phyloP scores from a whole-genome alignment of 1,140 invertebrate species.

The Drosophila eugracilis region DNA sequence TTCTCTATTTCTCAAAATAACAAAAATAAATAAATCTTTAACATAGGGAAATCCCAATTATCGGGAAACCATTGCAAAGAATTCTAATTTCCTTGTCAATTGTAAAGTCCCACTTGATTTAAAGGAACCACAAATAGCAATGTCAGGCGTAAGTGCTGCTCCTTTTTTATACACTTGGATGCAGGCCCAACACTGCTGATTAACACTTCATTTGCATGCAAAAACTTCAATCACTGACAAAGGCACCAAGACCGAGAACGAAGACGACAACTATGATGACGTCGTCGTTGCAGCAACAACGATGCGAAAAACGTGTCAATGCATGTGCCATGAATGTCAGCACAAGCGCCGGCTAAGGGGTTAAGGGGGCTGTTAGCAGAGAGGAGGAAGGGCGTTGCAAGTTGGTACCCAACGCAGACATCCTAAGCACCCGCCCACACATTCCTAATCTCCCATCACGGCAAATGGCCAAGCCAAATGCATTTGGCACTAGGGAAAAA shows the following conservation, averaged over 20 bases:
- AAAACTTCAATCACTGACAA: slow-evolving; percentile 41
- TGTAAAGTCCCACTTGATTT: background rate
- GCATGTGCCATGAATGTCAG: slow-evolving; percentile 56
- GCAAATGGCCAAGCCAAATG: slow-evolving; percentile 6
- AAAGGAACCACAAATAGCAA: background rate
- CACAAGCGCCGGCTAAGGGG: slow-evolving; percentile 11
- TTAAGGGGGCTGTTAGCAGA: background rate
- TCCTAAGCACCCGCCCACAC: slow-evolving; percentile 5
- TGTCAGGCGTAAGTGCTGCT: background rate
- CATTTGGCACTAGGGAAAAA: background rate
- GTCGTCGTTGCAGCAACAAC: slow-evolving; percentile 23
- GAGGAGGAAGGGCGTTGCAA: background rate
- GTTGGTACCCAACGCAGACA: slow-evolving; percentile 6
- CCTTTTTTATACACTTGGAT: slow-evolving; percentile 15
- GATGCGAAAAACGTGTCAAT: slow-evolving; percentile 51
- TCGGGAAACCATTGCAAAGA: background rate
- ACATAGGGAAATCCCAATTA: too few species aligned
- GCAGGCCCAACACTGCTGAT: slow-evolving; percentile 25
- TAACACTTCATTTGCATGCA: slow-evolving; percentile 58
- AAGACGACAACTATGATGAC: slow-evolving; percentile 23
- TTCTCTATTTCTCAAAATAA: too few species aligned
- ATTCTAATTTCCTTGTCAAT: background rate
- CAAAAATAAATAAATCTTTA: too few species aligned
- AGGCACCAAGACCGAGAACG: slow-evolving; percentile 13
- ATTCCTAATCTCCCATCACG: background rate